Base-by-base conservation (phyloP, 2,113 vertebrate species). In the Zingel zingel region DNA sequence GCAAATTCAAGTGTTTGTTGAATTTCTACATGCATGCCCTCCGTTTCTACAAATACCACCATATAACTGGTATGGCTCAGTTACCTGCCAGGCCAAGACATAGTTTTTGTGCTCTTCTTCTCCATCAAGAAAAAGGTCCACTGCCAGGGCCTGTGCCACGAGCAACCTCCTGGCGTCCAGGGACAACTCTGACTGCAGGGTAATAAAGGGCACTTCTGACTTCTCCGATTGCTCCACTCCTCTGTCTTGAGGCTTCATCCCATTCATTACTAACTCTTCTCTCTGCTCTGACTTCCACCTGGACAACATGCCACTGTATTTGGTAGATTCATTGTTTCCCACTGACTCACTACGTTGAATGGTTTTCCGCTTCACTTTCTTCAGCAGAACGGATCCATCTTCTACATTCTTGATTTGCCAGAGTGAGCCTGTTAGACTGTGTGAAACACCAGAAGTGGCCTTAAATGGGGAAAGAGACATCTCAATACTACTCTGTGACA, bases 81-180 rank as follows among this genome's bases (percentile, higher is more conserved):
- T 72, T 97, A 99, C 98, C 97, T 99, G 97, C 98, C 98, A 99
- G 66, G 88, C 86, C 81, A 95, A 91, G 53, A 99, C 95, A 87
- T 94, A 97, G 79, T 83, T 90, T 64, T 93, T 95, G 53, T 98
- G 94, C 47, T 91, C 88, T 11, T 96, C 94, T 50, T 97, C 94
- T 33, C 96, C 95, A 77, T 95, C 96, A 84, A 93, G 93, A 75
- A 96, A 95, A 77, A 96, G 96, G 85, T 97, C 91, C 74, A 96
- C 94, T 39, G 97, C 97, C 79, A 99, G 94, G 9, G 98, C 96
- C 88, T 97, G 98, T 18, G 97, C 98, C 83, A 96, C 97, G 63
- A 98, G 91, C 53, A 97, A 15, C 84, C 96, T 95, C 76, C 97
- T 94, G 61, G 94, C 93, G 6, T 98, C 97, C 72, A 95, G 51